A percentile compares a stretch with the other conserved stretches of the same genome.
Conservation (phyloP, 2,113 vertebrate genomes). For the Kryptolebias marmoratus region DNA sequence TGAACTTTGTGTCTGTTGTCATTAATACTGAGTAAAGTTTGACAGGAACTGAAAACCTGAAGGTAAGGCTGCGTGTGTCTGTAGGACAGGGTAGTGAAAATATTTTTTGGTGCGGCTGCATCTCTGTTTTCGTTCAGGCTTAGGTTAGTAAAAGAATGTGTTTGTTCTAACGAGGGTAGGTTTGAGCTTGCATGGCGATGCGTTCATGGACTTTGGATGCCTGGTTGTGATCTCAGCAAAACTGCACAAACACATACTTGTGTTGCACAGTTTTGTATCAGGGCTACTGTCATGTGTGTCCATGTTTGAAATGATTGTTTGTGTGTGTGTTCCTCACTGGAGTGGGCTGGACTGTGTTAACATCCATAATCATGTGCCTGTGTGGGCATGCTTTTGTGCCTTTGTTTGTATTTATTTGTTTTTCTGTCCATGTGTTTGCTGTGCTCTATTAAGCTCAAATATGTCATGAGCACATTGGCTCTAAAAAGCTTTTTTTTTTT, state of each 20-base stretch:
- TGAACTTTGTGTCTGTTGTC: constrained; percentile 15
- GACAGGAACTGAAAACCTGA: constrained; percentile 35
- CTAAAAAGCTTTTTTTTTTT: no score
- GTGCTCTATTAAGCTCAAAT: constrained; percentile 18
- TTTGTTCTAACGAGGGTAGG: background rate
- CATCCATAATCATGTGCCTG: constrained; percentile 55
- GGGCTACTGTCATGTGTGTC: constrained; percentile 1
- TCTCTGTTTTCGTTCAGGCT: constrained; percentile 11
- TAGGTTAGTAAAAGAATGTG: background rate
- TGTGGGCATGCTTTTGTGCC: constrained; percentile 43
- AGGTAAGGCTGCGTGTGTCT: constrained; percentile 55
- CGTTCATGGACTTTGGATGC: constrained; percentile 51
- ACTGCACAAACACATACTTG: constrained; percentile 5
- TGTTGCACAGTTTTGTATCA: constrained; percentile 10
- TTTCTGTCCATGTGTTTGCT: constrained; percentile 9
- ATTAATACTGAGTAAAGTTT: constrained; percentile 16
- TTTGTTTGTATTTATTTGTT: constrained; percentile 13
- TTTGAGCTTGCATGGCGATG: constrained; percentile 2
- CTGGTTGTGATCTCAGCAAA: constrained; percentile 6
- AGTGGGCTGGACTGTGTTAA: constrained; percentile 47
- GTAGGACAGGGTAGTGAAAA: constrained; percentile 35
- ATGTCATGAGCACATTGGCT: constrained; percentile 38
- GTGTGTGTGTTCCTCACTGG: constrained; percentile 16
- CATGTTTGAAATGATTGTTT: constrained; percentile 35
- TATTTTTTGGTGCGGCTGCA: constrained; percentile 18